Evolutionary conservation across 2,888 invertebrate species (phyloP), one percentile per base, ranked within the genome.

Genomic region (Rapana venosa): DNA sequence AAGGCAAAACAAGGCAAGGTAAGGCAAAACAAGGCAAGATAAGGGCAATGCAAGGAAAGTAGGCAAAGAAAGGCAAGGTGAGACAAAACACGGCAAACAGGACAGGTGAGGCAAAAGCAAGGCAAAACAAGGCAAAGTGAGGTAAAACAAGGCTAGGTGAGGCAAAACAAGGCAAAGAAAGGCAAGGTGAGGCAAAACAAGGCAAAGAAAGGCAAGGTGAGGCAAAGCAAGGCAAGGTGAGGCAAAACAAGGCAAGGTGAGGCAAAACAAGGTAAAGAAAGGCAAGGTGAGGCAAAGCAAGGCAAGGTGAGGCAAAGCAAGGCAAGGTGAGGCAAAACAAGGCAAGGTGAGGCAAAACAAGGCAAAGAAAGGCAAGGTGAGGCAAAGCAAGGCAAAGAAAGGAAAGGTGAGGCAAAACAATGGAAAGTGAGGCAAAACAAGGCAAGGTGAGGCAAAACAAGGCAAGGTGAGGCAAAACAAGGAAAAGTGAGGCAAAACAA

Each of bases 311-410:
- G 79, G 79, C n/a, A n/a, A n/a, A n/a, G n/a, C n/a, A n/a, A 79
- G 79, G 79, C 79, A 79, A 79, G 32, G 32, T 22, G 32, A 79
- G 32, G 79, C 32, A 79, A 79, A 32, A 32, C 79, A 79, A 79
- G 79, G 32, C 79, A 79, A 84, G 47, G 84, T 22, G 66, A 90
- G 61, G 56, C 58, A 56, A 79, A 87, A 36, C 77, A 58, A 90
- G 81, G n/a, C 77, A 74, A 90, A 32, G 36, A 35, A 32, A 70
- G 87, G 61, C 70, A 13, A 70, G 74, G 32, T 70, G 70, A 70
- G 87, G 58, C 79, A 87, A 79, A 47, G 56, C 36, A 56, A 88
- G 79, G 77, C 74, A 56, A 88, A 22, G 47, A 26, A 35, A 79
- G 87, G 79, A 58, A 35, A 87, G 77, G 87, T 58, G 13, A 84